These are phyloP conservation scores for Psococerastis gibbosa DNA, from an alignment of 2,888 invertebrate species.

Conservation along the genomic window DNA sequence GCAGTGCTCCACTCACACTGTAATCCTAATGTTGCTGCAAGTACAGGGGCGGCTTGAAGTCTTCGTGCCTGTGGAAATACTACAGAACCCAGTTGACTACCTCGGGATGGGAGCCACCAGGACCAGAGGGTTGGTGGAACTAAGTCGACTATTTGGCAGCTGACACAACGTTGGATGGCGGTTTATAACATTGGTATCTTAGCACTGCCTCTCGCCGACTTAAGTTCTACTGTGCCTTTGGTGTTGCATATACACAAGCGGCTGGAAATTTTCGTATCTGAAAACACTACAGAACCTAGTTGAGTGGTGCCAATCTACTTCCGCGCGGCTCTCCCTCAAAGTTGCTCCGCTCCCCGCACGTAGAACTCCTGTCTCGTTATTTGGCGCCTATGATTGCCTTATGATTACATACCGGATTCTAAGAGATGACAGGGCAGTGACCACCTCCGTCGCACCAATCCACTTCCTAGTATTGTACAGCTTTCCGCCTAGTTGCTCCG, in stretches of 20 bases:
- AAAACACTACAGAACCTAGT: too few species aligned
- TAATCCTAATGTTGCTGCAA: constrained; percentile 81
- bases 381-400: background rate
- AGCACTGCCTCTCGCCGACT: too few species aligned
- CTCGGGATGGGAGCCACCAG: constrained; percentile 65
- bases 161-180: too few species aligned
- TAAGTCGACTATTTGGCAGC: constrained; percentile 69
- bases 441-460: constrained; percentile 86
- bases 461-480: constrained; percentile 73
- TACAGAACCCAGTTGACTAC: constrained; percentile 71
- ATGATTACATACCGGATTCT: constrained; percentile 42
- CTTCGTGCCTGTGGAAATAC: constrained; percentile 50
- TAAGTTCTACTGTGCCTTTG: too few species aligned
- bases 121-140: constrained; percentile 67
- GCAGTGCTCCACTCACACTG: constrained; percentile 69
- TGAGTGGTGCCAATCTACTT: too few species aligned
- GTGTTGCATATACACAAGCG: too few species aligned
- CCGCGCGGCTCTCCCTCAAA: too few species aligned
- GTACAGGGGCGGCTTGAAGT: constrained; percentile 68
- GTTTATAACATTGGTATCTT: too few species aligned
- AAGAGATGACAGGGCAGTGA: constrained; percentile 62
- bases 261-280: too few species aligned
- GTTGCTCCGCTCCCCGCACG: too few species aligned
- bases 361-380: too few species aligned
- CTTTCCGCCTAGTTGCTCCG: constrained; percentile 65